Evolutionary conservation across 2,797 vertebrate genomes (phyloP).

Genomic region (Malacoraja senta): DNA sequence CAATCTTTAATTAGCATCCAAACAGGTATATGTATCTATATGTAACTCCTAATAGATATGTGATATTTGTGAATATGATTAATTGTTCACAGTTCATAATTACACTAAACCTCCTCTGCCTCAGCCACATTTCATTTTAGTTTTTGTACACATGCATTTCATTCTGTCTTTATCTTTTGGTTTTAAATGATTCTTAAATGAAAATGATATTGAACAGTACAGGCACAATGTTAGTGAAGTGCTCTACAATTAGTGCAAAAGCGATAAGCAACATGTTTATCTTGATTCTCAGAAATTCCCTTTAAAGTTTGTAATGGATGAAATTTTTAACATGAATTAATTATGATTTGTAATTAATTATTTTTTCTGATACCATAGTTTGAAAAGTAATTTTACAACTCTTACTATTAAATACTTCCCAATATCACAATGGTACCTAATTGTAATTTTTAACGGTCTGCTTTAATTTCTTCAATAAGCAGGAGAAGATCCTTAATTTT

Average conservation of each 20-base stretch:
- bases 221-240: conserved; percentile 12
- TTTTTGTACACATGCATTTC: neutral
- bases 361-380: neutral
- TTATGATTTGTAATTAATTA: neutral
- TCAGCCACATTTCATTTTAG: neutral
- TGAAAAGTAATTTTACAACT: neutral
- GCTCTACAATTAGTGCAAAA: neutral
- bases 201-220: neutral
- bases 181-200: conserved; percentile 29
- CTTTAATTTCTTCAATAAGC: too few species aligned
- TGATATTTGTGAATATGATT: neutral
- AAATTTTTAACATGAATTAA: conserved; percentile 15
- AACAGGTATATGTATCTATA: neutral
- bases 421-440: neutral
- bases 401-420: neutral
- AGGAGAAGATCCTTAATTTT: neutral
- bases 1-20: neutral
- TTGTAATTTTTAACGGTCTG: neutral
- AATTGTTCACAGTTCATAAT: neutral
- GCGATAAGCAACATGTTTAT: neutral
- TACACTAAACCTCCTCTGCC: neutral
- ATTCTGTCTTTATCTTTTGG: neutral
- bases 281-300: conserved; percentile 4
- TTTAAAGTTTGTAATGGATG: neutral
- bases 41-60: neutral